Evolutionary conservation across 2,888 invertebrate genomes (phyloP).

Genomic region (Rhagonycha fulva): DNA sequence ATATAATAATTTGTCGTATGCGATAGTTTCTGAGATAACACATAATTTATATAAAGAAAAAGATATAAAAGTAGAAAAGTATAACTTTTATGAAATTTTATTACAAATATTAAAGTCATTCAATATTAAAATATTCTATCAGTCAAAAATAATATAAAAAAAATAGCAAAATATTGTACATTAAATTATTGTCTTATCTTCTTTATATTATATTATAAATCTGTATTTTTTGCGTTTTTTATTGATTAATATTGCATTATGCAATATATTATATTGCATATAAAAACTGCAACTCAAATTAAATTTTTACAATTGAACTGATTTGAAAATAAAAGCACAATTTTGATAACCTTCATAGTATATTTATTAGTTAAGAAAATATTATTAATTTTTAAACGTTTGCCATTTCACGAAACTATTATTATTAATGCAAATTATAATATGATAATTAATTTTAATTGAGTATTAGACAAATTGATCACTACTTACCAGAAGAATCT

Average conservation of each 20-base stretch:
- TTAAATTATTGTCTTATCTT: too few species aligned
- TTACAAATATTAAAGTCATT: not conserved
- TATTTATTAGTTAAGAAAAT: not conserved
- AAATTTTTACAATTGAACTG: too few species aligned
- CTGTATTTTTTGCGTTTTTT: not conserved
- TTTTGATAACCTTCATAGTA: not conserved
- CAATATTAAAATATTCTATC: not conserved
- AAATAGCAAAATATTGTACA: too few species aligned
- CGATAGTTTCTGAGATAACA: too few species aligned
- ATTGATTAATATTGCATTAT: too few species aligned
- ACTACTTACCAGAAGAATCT: constrained; percentile 28
- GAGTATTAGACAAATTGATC: not conserved
- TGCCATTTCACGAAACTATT: not conserved
- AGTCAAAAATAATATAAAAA: too few species aligned
- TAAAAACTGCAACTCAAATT: too few species aligned
- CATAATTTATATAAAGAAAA: too few species aligned
- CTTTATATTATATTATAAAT: too few species aligned
- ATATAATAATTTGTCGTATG: too few species aligned
- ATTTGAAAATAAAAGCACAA: not conserved
- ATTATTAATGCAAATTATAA: not conserved
- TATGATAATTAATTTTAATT: not conserved
- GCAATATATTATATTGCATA: too few species aligned
- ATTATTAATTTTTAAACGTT: not conserved
- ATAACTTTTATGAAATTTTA: not conserved
- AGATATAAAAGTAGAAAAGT: too few species aligned